phyloP scores from a whole-genome alignment of 2,797 vertebrate genomes.

The Pitangus sulphuratus region DNA sequence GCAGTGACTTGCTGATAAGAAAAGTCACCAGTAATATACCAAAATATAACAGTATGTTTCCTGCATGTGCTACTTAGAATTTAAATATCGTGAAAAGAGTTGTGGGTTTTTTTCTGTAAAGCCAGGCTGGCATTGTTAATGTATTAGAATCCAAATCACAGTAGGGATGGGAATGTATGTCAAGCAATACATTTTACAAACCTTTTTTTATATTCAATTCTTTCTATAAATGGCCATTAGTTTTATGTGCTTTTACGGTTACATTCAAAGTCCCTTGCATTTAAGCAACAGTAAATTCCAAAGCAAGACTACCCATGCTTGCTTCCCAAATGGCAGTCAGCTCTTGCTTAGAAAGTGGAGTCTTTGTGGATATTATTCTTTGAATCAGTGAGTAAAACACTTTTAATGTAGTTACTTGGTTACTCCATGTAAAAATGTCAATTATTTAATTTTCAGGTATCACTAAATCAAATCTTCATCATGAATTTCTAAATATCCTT shows the following conservation, averaged over 20 bases:
- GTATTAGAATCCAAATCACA: background rate
- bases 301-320: background rate
- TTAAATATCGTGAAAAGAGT: background rate
- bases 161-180: background rate
- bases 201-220: background rate
- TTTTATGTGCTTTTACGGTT: background rate
- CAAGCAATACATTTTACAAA: background rate
- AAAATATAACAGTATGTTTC: background rate
- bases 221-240: background rate
- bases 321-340: background rate
- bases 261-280: background rate
- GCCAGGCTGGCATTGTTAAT: background rate
- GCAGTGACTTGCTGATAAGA: background rate
- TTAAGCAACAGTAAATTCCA: background rate
- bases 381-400: background rate
- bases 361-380: background rate
- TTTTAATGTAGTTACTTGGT: background rate
- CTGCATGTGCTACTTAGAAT: background rate
- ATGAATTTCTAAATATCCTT: background rate
- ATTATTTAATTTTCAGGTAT: background rate
- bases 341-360: background rate
- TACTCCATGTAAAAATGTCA: background rate
- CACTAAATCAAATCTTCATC: background rate
- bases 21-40: background rate
- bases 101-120: background rate